These are phyloP conservation scores for Suricata suricatta DNA, from an alignment of 2,113 vertebrate genomes.

Conservation along the genomic window DNA sequence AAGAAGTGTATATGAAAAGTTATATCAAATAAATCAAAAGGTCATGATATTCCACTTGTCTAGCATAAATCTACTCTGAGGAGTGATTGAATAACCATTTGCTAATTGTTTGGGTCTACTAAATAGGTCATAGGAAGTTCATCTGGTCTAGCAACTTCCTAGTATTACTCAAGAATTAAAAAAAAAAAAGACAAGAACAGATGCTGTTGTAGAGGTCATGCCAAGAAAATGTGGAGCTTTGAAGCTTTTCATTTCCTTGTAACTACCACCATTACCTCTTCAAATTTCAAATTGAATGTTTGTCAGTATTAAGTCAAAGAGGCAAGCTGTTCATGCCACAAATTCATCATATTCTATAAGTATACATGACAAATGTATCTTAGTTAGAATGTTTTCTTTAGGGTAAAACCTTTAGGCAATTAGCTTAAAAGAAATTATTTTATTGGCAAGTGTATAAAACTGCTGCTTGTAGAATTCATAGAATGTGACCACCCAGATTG, in stretches of 20 bases:
- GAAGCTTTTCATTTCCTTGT: slow-evolving; percentile 62
- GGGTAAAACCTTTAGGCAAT: background rate
- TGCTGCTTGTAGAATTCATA: background rate
- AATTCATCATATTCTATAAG: slow-evolving; percentile 31
- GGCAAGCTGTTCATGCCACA: slow-evolving; percentile 51
- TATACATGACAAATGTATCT: background rate
- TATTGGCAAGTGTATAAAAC: background rate
- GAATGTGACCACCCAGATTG: background rate
- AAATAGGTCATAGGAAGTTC: slow-evolving; percentile 71
- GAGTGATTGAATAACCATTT: slow-evolving; percentile 64
- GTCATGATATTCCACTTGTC: background rate
- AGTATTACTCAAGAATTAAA: slow-evolving; percentile 68
- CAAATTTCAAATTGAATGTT: slow-evolving; percentile 66
- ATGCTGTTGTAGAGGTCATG: slow-evolving; percentile 59
- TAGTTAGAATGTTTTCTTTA: background rate
- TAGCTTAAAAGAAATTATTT: slow-evolving; percentile 27
- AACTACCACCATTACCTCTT: slow-evolving; percentile 58
- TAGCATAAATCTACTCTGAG: background rate
- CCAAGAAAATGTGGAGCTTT: slow-evolving; percentile 57
- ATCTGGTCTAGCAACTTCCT: slow-evolving; percentile 70
- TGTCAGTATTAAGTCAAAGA: slow-evolving; percentile 64
- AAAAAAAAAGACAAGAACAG: slow-evolving; percentile 49
- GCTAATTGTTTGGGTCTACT: slow-evolving; percentile 62
- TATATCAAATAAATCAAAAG: slow-evolving; percentile 63
- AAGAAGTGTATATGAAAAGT: background rate